A percentile compares a stretch with the other conserved stretches of the same genome.
phyloP scores from a whole-genome alignment of 2,797 vertebrate genomes.

The Enteromius viviparus region DNA sequence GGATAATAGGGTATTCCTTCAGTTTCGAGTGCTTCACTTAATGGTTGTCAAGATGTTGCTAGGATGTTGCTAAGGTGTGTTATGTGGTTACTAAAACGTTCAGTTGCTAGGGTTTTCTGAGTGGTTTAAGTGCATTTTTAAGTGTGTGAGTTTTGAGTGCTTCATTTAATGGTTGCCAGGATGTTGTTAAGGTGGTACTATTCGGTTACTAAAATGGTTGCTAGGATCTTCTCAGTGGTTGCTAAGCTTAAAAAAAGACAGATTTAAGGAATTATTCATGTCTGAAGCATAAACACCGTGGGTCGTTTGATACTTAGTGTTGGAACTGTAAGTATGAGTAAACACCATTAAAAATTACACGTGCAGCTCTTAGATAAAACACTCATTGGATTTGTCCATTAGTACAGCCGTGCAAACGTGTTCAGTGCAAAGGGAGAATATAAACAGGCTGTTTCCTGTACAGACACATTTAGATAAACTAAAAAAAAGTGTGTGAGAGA shows the following conservation, averaged over 20 bases:
- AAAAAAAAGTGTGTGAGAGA: neutral
- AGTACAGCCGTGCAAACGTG: neutral
- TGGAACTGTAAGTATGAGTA: neutral
- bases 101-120: neutral
- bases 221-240: neutral
- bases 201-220: neutral
- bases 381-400: neutral
- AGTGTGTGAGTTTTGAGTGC: no score
- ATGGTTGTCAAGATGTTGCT: neutral
- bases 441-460: constrained; percentile 36
- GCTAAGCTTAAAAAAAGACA: neutral
- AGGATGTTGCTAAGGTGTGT: neutral
- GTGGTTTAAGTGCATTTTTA: neutral
- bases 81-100: neutral
- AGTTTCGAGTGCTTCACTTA: neutral
- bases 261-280: neutral
- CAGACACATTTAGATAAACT: constrained; percentile 48
- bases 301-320: neutral
- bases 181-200: neutral
- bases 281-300: neutral
- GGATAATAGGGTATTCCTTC: neutral
- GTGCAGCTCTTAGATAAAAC: constrained; percentile 10
- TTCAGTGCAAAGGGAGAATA: constrained; percentile 8
- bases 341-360: neutral
- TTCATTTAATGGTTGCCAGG: neutral